A percentile compares a stretch with the other conserved stretches of the same genome.
Evolutionary conservation across 2,888 invertebrate species (phyloP).

Genomic region (Laspeyria flexula): DNA sequence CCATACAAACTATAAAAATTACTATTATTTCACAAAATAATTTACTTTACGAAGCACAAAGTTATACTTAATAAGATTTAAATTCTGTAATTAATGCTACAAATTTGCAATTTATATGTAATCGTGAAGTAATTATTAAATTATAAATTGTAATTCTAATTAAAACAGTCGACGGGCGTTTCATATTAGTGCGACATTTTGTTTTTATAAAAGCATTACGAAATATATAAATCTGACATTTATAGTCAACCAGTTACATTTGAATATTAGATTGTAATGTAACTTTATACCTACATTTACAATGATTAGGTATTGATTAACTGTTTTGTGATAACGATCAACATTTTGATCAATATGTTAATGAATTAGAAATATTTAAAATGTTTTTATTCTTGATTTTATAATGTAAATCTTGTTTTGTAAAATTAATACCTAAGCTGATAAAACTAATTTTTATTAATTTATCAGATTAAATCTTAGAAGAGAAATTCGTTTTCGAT

Average conservation of each 20-base stretch:
- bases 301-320: not conserved
- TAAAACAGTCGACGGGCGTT: constrained; percentile 1
- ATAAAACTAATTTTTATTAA: not conserved
- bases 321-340: no score
- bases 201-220: not conserved
- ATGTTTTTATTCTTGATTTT: no score
- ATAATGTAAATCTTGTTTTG: no score
- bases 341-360: no score
- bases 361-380: no score
- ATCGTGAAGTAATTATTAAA: constrained; percentile 29
- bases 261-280: constrained; percentile 15
- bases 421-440: no score
- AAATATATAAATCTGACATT: not conserved
- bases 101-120: constrained; percentile 30
- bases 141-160: constrained; percentile 10
- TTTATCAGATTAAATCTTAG: no score
- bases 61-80: no score
- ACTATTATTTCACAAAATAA: no score
- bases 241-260: constrained; percentile 15
- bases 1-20: no score
- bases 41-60: no score
- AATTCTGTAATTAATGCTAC: constrained; percentile 21
- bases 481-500: no score
- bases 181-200: not conserved
- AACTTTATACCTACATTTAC: constrained; percentile 12